Conservation (phyloP, 2,113 vertebrate genomes). For the Drymodes brunneopygia region DNA sequence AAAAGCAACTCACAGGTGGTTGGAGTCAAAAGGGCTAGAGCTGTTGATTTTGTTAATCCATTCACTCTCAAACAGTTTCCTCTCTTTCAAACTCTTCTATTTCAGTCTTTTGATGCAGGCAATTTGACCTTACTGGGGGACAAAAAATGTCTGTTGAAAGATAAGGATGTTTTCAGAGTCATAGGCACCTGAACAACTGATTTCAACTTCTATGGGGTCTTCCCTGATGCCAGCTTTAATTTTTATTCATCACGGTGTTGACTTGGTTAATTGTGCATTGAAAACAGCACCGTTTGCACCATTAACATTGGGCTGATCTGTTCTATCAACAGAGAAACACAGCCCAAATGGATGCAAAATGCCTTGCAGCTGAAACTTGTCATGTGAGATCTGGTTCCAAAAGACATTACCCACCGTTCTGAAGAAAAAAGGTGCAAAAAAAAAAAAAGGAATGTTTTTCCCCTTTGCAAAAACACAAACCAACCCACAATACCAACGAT, state of each 20-base stretch:
- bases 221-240: slow-evolving; percentile 14
- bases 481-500: not conserved
- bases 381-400: not conserved
- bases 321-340: not conserved
- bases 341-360: not conserved
- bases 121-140: not conserved
- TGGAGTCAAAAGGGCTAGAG: not conserved
- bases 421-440: not conserved
- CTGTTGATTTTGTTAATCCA: not conserved
- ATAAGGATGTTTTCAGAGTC: not conserved
- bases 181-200: not conserved
- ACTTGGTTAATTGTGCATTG: slow-evolving; percentile 57
- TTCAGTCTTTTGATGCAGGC: not conserved
- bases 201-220: not conserved
- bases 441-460: not conserved
- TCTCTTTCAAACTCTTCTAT: not conserved
- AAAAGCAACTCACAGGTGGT: not conserved
- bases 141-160: not conserved
- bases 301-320: slow-evolving; percentile 36
- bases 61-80: not conserved
- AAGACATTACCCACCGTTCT: not conserved
- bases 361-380: not conserved
- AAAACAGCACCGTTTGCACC: slow-evolving; percentile 16
- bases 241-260: slow-evolving; percentile 61
- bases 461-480: not conserved